Evolutionary conservation across 2,888 invertebrate genomes (phyloP).

Genomic region (Mylabris sibirica): DNA sequence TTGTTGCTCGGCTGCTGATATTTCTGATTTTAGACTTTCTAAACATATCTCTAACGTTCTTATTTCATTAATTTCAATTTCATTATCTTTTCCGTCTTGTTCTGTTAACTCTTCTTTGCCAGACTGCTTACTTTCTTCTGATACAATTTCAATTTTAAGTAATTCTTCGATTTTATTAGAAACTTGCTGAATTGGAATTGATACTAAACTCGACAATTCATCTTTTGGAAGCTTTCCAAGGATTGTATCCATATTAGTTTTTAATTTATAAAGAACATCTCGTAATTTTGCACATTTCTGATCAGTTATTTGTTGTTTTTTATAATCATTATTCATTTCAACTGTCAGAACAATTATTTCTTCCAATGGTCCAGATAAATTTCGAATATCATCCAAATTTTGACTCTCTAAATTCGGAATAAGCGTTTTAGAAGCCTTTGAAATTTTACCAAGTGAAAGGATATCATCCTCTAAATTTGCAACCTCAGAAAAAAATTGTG

Average conservation of each 20-base stretch:
- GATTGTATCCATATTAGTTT: not conserved
- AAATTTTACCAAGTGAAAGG: not conserved
- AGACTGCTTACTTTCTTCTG: not conserved
- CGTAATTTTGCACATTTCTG: not conserved
- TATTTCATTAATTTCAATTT: not conserved
- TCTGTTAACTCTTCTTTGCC: not conserved
- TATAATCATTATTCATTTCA: constrained; percentile 13
- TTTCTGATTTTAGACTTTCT: not conserved
- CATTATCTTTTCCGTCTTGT: not conserved
- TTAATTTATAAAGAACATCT: constrained; percentile 1
- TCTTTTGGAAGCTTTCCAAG: not conserved
- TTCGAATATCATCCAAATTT: not conserved
- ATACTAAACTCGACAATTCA: not conserved
- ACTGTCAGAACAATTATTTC: constrained; percentile 19
- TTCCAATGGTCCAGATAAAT: not conserved
- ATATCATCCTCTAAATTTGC: not conserved
- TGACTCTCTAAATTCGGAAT: not conserved
- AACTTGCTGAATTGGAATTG: not conserved
- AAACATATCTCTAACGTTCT: not conserved
- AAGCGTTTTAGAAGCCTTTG: not conserved
- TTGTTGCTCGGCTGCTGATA: constrained; percentile 12
- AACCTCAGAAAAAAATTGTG: not conserved
- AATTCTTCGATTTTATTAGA: constrained; percentile 1
- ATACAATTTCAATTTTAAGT: not conserved
- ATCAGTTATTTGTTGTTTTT: not conserved